A percentile compares a stretch with the other conserved stretches of the same genome.
Conservation (phyloP, 2,113 vertebrate genomes). For the Lepisosteus osseus region DNA sequence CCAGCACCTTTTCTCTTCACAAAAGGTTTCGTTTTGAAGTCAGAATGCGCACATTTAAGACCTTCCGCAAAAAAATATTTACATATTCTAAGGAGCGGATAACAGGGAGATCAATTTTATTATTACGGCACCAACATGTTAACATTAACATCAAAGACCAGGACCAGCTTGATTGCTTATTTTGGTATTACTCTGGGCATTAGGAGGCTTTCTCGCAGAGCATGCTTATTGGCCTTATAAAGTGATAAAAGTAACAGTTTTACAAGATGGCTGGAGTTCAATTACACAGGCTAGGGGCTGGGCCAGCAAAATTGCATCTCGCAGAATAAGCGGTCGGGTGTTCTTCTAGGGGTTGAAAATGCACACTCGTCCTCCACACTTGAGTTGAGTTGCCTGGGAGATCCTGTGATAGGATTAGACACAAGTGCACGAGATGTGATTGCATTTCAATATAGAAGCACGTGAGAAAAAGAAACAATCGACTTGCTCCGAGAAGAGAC, state of each 20-base stretch:
- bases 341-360: slow-evolving; percentile 19
- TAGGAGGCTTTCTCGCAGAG: slow-evolving; percentile 29
- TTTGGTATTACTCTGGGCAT: slow-evolving; percentile 37
- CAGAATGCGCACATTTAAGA: background rate
- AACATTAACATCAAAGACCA: slow-evolving; percentile 52
- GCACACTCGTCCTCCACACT: slow-evolving; percentile 38
- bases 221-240: slow-evolving; percentile 46
- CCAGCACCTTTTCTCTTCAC: no score
- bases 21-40: background rate
- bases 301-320: slow-evolving; percentile 4
- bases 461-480: slow-evolving; percentile 67
- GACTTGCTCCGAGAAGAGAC: slow-evolving; percentile 44
- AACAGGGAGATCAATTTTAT: slow-evolving; percentile 46
- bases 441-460: slow-evolving; percentile 67
- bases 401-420: slow-evolving; percentile 76
- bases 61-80: background rate
- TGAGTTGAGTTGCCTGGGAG: slow-evolving; percentile 61
- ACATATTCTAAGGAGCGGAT: slow-evolving; percentile 11
- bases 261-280: slow-evolving; percentile 29
- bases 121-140: slow-evolving; percentile 51
- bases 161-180: slow-evolving; percentile 45
- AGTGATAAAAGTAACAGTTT: slow-evolving; percentile 41
- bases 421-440: slow-evolving; percentile 71
- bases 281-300: slow-evolving; percentile 23
- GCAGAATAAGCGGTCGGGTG: background rate